A percentile compares a stretch with the other conserved stretches of the same genome.
These are phyloP conservation scores for Epirrita christyi DNA, from an alignment of 2,888 invertebrate species.

Conservation along the genomic window DNA sequence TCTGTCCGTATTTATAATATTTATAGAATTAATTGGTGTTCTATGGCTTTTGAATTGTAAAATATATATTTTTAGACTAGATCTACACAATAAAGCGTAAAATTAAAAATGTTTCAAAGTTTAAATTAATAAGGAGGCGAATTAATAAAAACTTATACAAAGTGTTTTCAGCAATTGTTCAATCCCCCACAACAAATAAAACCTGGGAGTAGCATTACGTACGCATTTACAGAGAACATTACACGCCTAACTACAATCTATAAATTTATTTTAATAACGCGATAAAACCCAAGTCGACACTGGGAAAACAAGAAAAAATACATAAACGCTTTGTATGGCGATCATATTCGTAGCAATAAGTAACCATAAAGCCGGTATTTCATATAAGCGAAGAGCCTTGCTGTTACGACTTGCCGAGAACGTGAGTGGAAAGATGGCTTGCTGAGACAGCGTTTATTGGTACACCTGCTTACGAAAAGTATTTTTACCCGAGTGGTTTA, in stretches of 20 bases:
- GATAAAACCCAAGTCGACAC: slow-evolving; percentile 53
- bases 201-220: slow-evolving; percentile 27
- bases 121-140: background rate
- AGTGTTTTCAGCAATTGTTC: slow-evolving; percentile 16
- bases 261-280: slow-evolving; percentile 55
- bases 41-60: too few relatives aligned
- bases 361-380: slow-evolving; percentile 75
- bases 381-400: slow-evolving; percentile 69
- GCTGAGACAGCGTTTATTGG: slow-evolving; percentile 65
- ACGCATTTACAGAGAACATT: slow-evolving; percentile 43
- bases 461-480: slow-evolving; percentile 67
- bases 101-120: too few relatives aligned
- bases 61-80: too few relatives aligned
- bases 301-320: slow-evolving; percentile 55
- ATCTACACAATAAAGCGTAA: too few relatives aligned
- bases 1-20: too few relatives aligned
- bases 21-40: too few relatives aligned
- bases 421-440: slow-evolving; percentile 70
- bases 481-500: slow-evolving; percentile 49
- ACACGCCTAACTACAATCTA: slow-evolving; percentile 49
- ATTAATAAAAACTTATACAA: slow-evolving; percentile 1
- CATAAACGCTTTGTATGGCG: slow-evolving; percentile 59
- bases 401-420: slow-evolving; percentile 66
- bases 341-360: slow-evolving; percentile 69
- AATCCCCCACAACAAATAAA: slow-evolving; percentile 33